Conservation (phyloP, 2,797 vertebrate species). For the Acropternis orthonyx region DNA sequence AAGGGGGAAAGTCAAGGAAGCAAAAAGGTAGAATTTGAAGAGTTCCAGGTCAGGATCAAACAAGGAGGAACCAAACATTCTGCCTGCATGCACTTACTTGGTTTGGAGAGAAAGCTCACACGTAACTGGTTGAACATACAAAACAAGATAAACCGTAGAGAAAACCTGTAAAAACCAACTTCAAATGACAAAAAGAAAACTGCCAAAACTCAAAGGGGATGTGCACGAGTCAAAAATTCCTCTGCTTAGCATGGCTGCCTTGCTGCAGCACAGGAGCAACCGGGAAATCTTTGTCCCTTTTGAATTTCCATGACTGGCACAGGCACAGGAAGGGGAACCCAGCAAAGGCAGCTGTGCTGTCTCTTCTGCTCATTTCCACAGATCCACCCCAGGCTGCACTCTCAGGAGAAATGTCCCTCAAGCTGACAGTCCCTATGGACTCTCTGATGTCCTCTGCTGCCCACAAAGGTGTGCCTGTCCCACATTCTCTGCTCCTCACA, state of each 20-base stretch:
- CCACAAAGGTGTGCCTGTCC: background rate
- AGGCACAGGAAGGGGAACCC: background rate
- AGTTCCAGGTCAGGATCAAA: background rate
- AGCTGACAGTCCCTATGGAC: background rate
- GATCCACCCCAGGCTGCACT: background rate
- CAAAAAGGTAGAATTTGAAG: background rate
- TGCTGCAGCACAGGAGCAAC: background rate
- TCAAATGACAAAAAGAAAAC: background rate
- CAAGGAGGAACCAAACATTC: background rate
- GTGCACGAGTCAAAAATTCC: background rate
- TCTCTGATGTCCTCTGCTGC: background rate
- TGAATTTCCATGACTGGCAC: background rate
- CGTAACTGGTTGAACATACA: background rate
- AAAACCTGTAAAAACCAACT: background rate
- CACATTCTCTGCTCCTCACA: background rate
- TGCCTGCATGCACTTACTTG: background rate
- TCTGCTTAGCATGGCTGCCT: background rate
- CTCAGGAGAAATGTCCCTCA: background rate
- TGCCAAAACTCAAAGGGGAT: background rate
- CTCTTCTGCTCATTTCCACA: background rate
- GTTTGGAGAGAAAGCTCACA: background rate
- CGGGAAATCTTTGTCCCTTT: background rate
- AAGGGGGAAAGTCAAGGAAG: background rate
- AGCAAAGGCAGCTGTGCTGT: background rate
- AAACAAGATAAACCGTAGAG: background rate